Conservation (phyloP, 2,113 vertebrate species). For the Gobius niger region DNA sequence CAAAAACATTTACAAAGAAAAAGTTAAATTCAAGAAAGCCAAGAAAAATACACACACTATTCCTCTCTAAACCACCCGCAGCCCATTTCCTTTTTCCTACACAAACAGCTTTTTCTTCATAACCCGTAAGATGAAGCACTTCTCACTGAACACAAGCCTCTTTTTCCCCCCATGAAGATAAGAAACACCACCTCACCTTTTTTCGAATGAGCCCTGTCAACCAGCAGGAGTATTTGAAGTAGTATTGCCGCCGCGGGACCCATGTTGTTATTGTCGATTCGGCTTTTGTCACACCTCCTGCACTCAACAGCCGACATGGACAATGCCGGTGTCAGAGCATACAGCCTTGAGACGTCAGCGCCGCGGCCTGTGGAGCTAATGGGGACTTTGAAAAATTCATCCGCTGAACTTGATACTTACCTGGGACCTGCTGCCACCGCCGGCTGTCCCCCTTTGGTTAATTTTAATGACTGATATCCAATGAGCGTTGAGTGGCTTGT, state of each 20-base stretch:
- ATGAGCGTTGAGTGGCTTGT: slow-evolving; percentile 80
- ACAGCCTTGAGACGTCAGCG: slow-evolving; percentile 63
- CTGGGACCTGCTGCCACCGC: slow-evolving; percentile 45
- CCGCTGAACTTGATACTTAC: slow-evolving; percentile 80
- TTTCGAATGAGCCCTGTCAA: slow-evolving; percentile 70
- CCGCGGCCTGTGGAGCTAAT: slow-evolving; percentile 76
- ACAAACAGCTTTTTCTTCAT: background rate
- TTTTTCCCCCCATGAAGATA: slow-evolving; percentile 34
- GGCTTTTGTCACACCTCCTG: slow-evolving; percentile 59
- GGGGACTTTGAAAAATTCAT: slow-evolving; percentile 83
- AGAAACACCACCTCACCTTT: slow-evolving; percentile 84
- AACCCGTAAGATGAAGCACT: slow-evolving; percentile 37
- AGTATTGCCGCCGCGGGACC: slow-evolving; percentile 65
- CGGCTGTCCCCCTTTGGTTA: slow-evolving; percentile 78
- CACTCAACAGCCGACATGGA: slow-evolving; percentile 39
- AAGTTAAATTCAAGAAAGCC: background rate
- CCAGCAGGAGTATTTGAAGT: slow-evolving; percentile 74
- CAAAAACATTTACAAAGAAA: too few species aligned
- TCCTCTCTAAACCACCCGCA: slow-evolving; percentile 39
- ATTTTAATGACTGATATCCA: slow-evolving; percentile 90
- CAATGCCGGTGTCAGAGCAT: slow-evolving; percentile 32
- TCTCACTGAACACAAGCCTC: slow-evolving; percentile 22
- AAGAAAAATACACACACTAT: slow-evolving; percentile 13
- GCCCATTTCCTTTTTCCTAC: slow-evolving; percentile 23
- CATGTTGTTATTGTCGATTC: slow-evolving; percentile 62